Percentiles rank a stretch among this genome's conserved stretches.
phyloP scores from a whole-genome alignment of 1,140 invertebrate species.

The Meteorus sp. region DNA sequence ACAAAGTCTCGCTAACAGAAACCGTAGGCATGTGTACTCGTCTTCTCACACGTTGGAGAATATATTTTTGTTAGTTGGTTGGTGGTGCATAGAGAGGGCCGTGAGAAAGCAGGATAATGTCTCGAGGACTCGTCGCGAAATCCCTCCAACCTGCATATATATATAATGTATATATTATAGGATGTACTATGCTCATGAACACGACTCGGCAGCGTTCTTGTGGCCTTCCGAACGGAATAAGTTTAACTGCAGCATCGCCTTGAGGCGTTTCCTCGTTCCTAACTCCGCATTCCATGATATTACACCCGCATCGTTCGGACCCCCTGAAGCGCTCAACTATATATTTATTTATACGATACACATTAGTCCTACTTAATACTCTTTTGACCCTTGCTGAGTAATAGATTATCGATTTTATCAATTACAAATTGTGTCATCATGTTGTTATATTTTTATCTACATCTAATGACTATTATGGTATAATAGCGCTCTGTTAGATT shows the following conservation, averaged over 20 bases:
- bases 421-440: no score
- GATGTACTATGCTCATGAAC: no score
- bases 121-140: slow-evolving; percentile 6
- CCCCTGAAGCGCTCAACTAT: neutral
- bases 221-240: slow-evolving; percentile 21
- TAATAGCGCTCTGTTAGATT: no score
- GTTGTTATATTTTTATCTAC: no score
- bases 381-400: no score
- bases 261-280: slow-evolving; percentile 31
- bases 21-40: neutral
- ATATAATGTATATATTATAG: no score
- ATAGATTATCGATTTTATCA: no score
- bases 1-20: no score
- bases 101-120: slow-evolving; percentile 5
- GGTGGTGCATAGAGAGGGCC: neutral
- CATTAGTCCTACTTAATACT: no score
- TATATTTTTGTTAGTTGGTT: neutral
- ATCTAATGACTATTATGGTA: no score
- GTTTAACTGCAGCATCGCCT: slow-evolving; percentile 29
- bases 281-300: slow-evolving; percentile 18
- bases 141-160: slow-evolving; percentile 1
- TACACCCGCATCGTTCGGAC: slow-evolving; percentile 24
- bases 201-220: neutral
- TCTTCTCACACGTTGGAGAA: neutral
- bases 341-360: no score